Percentiles rank a stretch among this genome's conserved stretches.
Evolutionary conservation across 2,797 vertebrate genomes (phyloP).

Genomic region (Anguilla pacifica): DNA sequence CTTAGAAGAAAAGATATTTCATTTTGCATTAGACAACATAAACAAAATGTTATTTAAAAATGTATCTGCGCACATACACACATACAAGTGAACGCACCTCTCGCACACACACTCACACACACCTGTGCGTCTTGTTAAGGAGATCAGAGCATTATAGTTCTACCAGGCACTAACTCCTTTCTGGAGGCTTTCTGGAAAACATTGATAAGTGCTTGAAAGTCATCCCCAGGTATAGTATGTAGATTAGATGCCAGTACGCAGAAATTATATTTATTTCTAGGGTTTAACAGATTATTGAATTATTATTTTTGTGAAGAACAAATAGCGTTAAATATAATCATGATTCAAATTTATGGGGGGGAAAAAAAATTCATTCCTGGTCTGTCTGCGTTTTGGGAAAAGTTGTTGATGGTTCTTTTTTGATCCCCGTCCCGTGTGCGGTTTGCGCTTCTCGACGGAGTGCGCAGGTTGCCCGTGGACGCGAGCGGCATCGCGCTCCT

Average conservation of each 20-base stretch:
- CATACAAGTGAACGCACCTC: background rate
- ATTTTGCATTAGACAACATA: background rate
- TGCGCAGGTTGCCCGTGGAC: slow-evolving; percentile 56
- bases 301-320: background rate
- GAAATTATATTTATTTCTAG: background rate
- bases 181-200: background rate
- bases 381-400: background rate
- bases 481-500: slow-evolving; percentile 66
- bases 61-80: background rate
- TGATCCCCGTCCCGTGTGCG: background rate
- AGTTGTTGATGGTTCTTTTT: background rate
- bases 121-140: background rate
- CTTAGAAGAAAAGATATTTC: background rate
- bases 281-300: background rate
- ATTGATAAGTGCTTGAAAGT: background rate
- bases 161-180: background rate
- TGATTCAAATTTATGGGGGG: background rate
- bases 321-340: background rate
- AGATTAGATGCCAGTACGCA: background rate
- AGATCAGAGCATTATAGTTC: background rate
- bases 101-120: too few relatives aligned
- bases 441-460: background rate
- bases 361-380: background rate
- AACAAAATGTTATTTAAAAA: background rate
- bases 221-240: background rate